phyloP scores from a whole-genome alignment of 2,888 invertebrate genomes.

The Calameuta pallipes region DNA sequence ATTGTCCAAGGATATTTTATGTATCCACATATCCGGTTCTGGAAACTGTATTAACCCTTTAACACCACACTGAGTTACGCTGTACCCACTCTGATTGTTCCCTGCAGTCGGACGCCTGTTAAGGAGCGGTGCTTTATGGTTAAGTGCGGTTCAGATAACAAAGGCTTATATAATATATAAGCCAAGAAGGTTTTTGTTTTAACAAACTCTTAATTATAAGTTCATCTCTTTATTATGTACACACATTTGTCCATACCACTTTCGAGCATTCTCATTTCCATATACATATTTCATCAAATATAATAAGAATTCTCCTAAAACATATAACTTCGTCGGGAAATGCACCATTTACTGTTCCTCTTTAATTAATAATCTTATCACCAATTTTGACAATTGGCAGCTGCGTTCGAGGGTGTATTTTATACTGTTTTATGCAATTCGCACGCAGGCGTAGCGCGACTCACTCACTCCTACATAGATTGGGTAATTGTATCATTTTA shows the following conservation, averaged over 20 bases:
- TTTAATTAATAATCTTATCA: not conserved
- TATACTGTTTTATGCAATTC: not conserved
- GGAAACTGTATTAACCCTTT: not conserved
- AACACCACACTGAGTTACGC: too few relatives aligned
- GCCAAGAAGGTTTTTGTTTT: not conserved
- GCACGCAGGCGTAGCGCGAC: conserved; percentile 14
- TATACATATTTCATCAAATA: conserved; percentile 30
- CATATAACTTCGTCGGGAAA: conserved; percentile 25
- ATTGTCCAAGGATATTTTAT: not conserved
- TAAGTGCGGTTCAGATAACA: not conserved
- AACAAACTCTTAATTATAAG: not conserved
- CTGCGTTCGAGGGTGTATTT: not conserved
- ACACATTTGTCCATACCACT: conserved; percentile 23
- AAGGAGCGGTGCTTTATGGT: too few relatives aligned
- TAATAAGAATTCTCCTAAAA: conserved; percentile 33
- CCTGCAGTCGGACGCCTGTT: too few relatives aligned
- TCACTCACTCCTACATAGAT: conserved; percentile 6
- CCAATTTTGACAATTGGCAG: not conserved
- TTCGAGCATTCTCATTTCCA: conserved; percentile 1
- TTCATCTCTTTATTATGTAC: conserved; percentile 45
- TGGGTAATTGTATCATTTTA: not conserved
- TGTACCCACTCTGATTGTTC: too few relatives aligned
- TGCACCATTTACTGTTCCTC: conserved; percentile 8
- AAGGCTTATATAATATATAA: not conserved
- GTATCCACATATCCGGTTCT: not conserved